Percentiles rank a stretch among this genome's conserved stretches.
Evolutionary conservation across 2,888 invertebrate species (phyloP).

Genomic region (Nomada fucata): DNA sequence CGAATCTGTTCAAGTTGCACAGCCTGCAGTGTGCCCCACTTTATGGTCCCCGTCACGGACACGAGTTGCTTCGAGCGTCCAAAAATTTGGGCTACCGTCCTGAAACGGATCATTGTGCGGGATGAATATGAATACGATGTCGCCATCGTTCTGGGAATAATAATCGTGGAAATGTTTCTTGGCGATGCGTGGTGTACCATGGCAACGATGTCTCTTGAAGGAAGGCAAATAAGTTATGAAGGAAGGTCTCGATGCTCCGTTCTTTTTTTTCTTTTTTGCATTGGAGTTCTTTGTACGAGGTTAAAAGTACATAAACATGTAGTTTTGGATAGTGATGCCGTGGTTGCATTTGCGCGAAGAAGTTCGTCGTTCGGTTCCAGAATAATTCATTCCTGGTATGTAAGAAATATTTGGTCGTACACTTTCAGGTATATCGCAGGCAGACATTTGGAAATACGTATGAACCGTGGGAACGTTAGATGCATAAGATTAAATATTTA

Average conservation of each 20-base stretch:
- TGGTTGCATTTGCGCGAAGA: not conserved
- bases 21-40: constrained; percentile 69
- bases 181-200: not conserved
- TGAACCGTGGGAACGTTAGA: no score
- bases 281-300: no score
- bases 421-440: no score
- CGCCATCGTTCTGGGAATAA: constrained; percentile 17
- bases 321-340: not conserved
- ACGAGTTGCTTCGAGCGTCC: constrained; percentile 45
- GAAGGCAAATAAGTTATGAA: no score
- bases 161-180: constrained; percentile 22
- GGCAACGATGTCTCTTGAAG: no score
- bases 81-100: constrained; percentile 66
- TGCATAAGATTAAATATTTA: no score
- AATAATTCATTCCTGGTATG: not conserved
- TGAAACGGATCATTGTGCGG: constrained; percentile 32
- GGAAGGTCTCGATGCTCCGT: no score
- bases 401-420: no score
- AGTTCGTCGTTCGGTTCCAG: not conserved
- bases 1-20: constrained; percentile 75
- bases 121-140: constrained; percentile 21
- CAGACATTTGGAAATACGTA: no score
- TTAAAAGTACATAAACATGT: no score
- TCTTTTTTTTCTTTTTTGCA: no score
- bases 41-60: constrained; percentile 60